These are phyloP conservation scores for Torymus texanus DNA, from an alignment of 2,888 invertebrate genomes.

Conservation along the genomic window DNA sequence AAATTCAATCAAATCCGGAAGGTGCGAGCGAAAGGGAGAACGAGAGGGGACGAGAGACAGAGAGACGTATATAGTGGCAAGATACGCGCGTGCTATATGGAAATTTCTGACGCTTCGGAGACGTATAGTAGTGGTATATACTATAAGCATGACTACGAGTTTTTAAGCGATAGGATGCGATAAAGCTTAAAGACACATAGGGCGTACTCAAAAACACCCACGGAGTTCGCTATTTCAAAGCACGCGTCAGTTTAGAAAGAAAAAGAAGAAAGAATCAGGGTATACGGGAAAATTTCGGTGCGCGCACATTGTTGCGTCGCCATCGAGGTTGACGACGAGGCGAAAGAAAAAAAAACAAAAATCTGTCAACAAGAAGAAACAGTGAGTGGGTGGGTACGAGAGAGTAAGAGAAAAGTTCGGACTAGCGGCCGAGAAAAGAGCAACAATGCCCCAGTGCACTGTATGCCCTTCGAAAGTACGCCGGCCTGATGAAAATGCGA, in stretches of 20 bases:
- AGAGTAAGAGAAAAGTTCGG: constrained; percentile 4
- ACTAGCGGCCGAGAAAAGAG: background rate
- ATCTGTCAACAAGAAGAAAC: constrained; percentile 18
- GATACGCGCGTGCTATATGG: constrained; percentile 5
- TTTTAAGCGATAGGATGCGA: no score
- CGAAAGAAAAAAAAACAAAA: background rate
- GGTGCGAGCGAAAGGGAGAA: constrained; percentile 53
- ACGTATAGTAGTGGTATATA: background rate
- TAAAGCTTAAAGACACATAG: no score
- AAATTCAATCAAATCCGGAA: constrained; percentile 73
- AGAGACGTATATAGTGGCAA: background rate
- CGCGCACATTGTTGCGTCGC: constrained; percentile 12
- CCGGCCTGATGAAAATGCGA: constrained; percentile 66
- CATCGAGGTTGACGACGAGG: background rate
- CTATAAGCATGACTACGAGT: no score
- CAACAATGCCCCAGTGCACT: constrained; percentile 20
- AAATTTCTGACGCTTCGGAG: constrained; percentile 16
- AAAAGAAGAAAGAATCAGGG: constrained; percentile 20
- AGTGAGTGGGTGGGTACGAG: background rate
- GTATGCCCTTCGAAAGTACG: constrained; percentile 28
- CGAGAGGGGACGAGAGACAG: background rate
- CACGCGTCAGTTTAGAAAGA: background rate
- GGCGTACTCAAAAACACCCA: no score
- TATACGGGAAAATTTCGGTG: background rate
- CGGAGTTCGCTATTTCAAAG: no score